These are phyloP conservation scores for Promerops cafer DNA, from an alignment of 2,113 vertebrate genomes.

Conservation along the genomic window DNA sequence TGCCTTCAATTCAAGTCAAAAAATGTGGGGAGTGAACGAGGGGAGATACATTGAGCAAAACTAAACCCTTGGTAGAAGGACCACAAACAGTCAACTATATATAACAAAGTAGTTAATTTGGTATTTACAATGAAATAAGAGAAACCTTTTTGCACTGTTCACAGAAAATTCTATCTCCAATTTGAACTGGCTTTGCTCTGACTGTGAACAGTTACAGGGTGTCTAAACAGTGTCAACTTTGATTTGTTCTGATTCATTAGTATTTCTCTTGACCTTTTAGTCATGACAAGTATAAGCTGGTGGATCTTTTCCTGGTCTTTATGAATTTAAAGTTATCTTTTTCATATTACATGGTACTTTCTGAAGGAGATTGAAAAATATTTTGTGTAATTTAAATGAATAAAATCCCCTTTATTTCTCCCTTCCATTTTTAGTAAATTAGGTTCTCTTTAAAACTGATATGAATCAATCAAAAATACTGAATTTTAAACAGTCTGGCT, in stretches of 20 bases:
- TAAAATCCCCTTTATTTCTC: not conserved
- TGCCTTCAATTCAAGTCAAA: not conserved
- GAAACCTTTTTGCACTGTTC: not conserved
- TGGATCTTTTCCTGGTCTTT: not conserved
- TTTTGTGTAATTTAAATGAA: not conserved
- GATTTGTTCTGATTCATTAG: not conserved
- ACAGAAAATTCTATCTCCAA: not conserved
- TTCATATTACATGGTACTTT: not conserved
- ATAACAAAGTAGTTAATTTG: not conserved
- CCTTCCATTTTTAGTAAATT: not conserved
- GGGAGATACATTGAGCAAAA: not conserved
- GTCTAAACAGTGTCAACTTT: not conserved
- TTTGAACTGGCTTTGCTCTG: not conserved
- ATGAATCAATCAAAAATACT: not conserved
- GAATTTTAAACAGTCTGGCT: not conserved
- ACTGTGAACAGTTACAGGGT: not conserved
- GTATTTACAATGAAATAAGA: not conserved
- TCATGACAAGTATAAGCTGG: not conserved
- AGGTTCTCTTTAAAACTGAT: not conserved
- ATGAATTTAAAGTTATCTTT: not conserved
- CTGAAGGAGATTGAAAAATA: not conserved
- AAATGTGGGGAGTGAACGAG: not conserved
- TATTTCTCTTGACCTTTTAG: not conserved
- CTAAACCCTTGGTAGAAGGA: not conserved
- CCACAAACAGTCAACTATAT: not conserved